Evolutionary conservation across 2,888 invertebrate species (phyloP), one percentile per base, ranked within the genome.

Genomic region (Eulithis testata): DNA sequence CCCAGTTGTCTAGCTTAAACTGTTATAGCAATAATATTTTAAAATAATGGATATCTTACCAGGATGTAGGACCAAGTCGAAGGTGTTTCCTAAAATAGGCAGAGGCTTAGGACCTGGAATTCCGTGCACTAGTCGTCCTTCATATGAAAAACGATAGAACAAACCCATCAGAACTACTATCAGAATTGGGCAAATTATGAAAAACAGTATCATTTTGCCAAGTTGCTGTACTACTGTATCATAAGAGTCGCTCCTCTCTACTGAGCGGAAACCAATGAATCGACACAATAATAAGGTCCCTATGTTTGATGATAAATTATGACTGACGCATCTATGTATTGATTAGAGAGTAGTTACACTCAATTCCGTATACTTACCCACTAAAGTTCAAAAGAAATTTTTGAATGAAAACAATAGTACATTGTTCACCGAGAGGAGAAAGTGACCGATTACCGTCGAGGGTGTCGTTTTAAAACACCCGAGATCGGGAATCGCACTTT

Each of bases 81-180:
- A 62, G 5, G 76, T 64, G 61, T 83, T 84, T 43, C 86, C 86
- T 11, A 84, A 64, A 12, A 86, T 55, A 0, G 84, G 83, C 59
- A 73, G 66, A 0, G 77, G 73, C 21, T 68, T 73, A 0, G 83
- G 81, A 11, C 89, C 88, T 0, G 89, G 89, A 63, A 91, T 79
- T 60, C 72, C 79, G 47, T 77, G 69, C 0, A 87, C 66, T 0
- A 81, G 55, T 57, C 76, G 70, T 1, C 75, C 79, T 11, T 65
- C 63, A 55, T 68, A 65, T 11, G 69, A 69, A 12, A 59, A 61
- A 12, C 68, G 65, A 12, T 43, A 71, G 12, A 31, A 64, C 21
- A 70, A 51, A 56, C 68, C 61, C 3, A 53, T n/a, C 1, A 60
- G 4, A 27, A 60, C 11, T 36, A 65, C 36, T 8, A 21, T 40